Evolutionary conservation across 2,888 invertebrate species (phyloP).

Genomic region (Allophyes oxyacanthae): DNA sequence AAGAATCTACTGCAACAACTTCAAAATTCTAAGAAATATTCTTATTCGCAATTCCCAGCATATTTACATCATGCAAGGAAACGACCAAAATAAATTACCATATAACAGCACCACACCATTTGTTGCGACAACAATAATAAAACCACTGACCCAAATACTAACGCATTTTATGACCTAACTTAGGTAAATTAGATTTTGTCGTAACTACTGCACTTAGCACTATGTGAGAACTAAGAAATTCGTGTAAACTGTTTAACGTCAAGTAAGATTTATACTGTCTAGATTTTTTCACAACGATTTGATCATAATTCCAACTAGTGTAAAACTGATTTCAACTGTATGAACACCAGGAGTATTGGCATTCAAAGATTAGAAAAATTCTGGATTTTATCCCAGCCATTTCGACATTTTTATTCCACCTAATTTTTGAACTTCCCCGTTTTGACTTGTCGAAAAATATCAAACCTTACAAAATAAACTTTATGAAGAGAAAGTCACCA

Average conservation of each 20-base stretch:
- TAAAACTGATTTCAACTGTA: no score
- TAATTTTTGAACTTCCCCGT: no score
- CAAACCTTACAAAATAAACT: not conserved
- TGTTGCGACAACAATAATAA: constrained; percentile 66
- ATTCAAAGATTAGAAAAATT: no score
- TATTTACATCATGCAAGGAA: constrained; percentile 39
- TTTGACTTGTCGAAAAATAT: no score
- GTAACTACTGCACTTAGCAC: constrained; percentile 28
- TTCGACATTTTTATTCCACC: no score
- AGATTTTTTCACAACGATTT: no score
- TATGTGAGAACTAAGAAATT: constrained; percentile 21
- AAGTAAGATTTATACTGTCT: not conserved
- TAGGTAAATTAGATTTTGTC: constrained; percentile 54
- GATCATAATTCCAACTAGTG: no score
- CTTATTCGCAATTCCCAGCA: constrained; percentile 10
- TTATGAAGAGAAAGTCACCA: constrained; percentile 7
- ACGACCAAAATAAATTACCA: constrained; percentile 39
- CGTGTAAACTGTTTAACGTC: not conserved
- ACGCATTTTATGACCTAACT: constrained; percentile 71
- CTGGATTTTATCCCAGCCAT: no score
- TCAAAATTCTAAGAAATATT: no score
- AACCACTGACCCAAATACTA: constrained; percentile 73
- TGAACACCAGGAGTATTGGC: no score
- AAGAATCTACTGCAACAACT: no score
- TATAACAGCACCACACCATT: constrained; percentile 38